Percentiles rank a stretch among this genome's conserved stretches.
phyloP scores from a whole-genome alignment of 2,113 vertebrate genomes.

The Laterallus jamaicensis region DNA sequence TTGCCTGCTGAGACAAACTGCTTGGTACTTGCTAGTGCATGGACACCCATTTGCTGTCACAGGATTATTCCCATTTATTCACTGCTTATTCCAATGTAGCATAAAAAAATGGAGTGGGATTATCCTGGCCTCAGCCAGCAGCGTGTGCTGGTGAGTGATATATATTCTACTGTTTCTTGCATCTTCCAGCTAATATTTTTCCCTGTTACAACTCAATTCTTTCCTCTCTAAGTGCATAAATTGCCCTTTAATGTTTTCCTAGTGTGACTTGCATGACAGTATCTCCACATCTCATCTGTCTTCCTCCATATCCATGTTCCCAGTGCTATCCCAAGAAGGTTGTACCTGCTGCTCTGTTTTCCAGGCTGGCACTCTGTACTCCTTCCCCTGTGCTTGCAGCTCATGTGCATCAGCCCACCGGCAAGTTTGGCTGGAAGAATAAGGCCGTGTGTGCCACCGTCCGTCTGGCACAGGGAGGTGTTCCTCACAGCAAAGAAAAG shows the following conservation, averaged over 20 bases:
- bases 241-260: neutral
- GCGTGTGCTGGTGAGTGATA: neutral
- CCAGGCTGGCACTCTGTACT: neutral
- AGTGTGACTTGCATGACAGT: neutral
- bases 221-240: neutral
- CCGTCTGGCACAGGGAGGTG: neutral
- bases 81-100: neutral
- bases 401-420: neutral
- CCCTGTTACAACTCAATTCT: neutral
- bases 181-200: neutral
- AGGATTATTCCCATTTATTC: neutral
- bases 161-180: neutral
- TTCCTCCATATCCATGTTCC: rapidly evolving
- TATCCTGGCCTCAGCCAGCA: neutral
- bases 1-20: neutral
- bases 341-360: neutral
- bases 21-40: neutral
- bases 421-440: neutral
- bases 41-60: neutral
- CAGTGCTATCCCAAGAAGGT: rapidly evolving
- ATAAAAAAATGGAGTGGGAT: neutral
- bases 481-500: slow-evolving; percentile 1
- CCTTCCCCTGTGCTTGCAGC: neutral
- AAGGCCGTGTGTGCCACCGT: neutral
- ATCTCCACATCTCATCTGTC: neutral